phyloP scores from a whole-genome alignment of 2,888 invertebrate species.

The Crematogaster levior region DNA sequence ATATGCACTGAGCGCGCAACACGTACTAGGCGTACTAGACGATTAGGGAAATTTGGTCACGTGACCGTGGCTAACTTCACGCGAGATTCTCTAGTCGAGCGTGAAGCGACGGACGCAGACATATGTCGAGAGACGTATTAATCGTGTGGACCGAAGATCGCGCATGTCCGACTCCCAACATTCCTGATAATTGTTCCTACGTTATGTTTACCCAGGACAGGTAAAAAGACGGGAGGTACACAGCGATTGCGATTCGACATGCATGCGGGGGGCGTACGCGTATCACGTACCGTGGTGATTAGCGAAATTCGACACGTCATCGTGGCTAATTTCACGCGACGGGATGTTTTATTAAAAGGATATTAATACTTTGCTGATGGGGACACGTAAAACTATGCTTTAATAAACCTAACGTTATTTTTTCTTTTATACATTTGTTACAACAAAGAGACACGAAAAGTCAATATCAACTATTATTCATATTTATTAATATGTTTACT shows the following conservation, averaged over 20 bases:
- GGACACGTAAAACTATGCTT: neutral
- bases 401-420: neutral
- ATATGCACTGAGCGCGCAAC: neutral
- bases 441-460: too few species aligned
- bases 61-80: neutral
- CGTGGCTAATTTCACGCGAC: slow-evolving; percentile 9
- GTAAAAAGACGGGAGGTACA: neutral
- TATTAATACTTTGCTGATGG: neutral
- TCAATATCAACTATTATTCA: neutral
- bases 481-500: neutral
- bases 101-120: neutral
- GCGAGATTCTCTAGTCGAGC: neutral
- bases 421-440: neutral
- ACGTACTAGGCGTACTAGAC: neutral
- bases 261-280: neutral
- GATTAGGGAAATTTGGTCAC: neutral
- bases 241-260: neutral
- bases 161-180: neutral
- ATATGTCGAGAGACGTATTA: neutral
- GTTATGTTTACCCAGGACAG: neutral
- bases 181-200: neutral
- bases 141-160: neutral
- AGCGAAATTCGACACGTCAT: slow-evolving; percentile 17
- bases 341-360: neutral
- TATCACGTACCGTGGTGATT: neutral